Evolutionary conservation across 2,113 vertebrate genomes (phyloP).

Genomic region (Camelus bactrianus): DNA sequence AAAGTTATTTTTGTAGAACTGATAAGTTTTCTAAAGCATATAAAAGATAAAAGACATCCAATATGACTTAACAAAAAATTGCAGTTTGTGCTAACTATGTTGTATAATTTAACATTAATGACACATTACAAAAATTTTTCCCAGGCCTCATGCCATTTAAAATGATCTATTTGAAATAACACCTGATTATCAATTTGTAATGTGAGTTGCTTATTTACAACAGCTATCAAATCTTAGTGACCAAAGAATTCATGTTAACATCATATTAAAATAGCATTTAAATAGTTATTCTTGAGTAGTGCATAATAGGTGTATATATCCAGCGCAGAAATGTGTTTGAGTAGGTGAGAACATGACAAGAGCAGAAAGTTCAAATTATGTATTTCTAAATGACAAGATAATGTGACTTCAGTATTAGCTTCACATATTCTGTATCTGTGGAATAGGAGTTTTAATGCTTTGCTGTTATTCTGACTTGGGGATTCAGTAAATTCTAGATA

Average conservation of each 20-base stretch:
- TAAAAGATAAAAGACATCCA: background rate
- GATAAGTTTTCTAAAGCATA: background rate
- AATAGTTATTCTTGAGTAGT: background rate
- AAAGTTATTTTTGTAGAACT: background rate
- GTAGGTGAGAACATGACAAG: background rate
- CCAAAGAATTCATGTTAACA: background rate
- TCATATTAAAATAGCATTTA: background rate
- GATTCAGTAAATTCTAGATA: too few species aligned
- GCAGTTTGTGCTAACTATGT: background rate
- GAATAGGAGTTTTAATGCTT: too few species aligned
- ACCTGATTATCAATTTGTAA: background rate
- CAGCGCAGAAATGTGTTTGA: background rate
- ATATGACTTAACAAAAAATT: background rate
- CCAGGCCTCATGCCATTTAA: background rate
- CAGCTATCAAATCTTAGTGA: background rate
- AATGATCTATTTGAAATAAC: background rate
- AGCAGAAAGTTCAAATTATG: background rate
- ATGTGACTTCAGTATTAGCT: background rate
- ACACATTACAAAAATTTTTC: background rate
- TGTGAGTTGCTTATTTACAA: background rate
- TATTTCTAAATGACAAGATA: background rate
- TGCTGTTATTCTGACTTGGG: too few species aligned
- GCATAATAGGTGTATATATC: background rate
- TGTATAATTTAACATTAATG: background rate
- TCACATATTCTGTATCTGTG: background rate